Evolutionary conservation across 2,113 vertebrate genomes (phyloP), one percentile per base, ranked within the genome.

Genomic region (Physeter macrocephalus): DNA sequence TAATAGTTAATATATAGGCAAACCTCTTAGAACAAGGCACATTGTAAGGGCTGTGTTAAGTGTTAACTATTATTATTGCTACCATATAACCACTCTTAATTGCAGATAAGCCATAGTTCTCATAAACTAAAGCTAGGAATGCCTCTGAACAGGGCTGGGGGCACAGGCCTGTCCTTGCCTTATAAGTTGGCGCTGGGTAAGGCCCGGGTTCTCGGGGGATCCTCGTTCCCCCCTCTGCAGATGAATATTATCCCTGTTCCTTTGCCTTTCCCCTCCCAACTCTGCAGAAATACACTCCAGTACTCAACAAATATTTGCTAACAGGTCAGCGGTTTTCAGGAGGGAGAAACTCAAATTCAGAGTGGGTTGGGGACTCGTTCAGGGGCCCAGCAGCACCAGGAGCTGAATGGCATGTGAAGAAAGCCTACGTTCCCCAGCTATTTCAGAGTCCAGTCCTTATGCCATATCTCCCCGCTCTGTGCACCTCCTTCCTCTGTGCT

Each of bases 391-490:
- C 21, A 82, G 74, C 62, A 21, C 23, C 0, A 2, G 59, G 49
- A 54, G 27, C 43, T 25, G 59, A 18, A 41, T 4, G 21, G 72
- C 74, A 39, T 75, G 52, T 5, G 41, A 34, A 6, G 34, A 27
- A 18, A 49, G 20, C 13, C 13, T 3, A 29, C 0, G 0, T 29
- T n/a, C 46, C 31, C 29, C 34, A n/a, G 62, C 41, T 46, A 6
- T 29, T 57, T 27, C 23, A 27, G 75, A 59, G 71, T 34, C 41
- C 5, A 0, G 21, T 15, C 31, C 62, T 34, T 5, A n/a, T 0
- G 41, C 21, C 1, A 0, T 1, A 3, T 1, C 46, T 67, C 57
- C 34, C 18, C 4, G 1, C 62, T 27, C 61, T 1, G 10, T 14
- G 23, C 7, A 4, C 54, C 39, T 41, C 52, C 34, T 66, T 64